Conservation (phyloP, 2,113 vertebrate genomes). For the Sceloporus undulatus region DNA sequence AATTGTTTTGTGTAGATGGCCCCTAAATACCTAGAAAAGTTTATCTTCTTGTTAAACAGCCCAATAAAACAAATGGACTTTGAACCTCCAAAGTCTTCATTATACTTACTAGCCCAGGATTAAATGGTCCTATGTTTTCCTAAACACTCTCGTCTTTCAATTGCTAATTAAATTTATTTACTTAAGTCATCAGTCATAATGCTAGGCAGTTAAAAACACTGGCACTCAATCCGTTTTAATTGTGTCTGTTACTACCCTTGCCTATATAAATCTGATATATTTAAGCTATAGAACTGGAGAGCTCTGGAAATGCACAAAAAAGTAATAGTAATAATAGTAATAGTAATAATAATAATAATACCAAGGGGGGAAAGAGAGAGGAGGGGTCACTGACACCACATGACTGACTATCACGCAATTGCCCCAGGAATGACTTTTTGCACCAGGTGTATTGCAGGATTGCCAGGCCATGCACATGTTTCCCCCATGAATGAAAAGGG, state of each 20-base stretch:
- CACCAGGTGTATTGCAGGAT: no score
- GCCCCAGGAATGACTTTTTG: no score
- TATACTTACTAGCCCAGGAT: constrained; percentile 50
- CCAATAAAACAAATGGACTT: not conserved
- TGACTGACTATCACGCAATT: no score
- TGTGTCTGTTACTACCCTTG: constrained; percentile 17
- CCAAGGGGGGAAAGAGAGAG: no score
- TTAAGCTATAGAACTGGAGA: not conserved
- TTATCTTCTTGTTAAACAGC: not conserved
- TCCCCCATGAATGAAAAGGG: no score
- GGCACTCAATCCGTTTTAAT: constrained; percentile 73
- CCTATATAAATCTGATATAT: constrained; percentile 62
- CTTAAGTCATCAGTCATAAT: constrained; percentile 60
- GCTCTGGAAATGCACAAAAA: no score
- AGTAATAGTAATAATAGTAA: no score
- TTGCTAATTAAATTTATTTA: constrained; percentile 55
- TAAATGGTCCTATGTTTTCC: constrained; percentile 43
- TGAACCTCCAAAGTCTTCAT: not conserved
- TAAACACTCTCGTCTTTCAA: constrained; percentile 50
- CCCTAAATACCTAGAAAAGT: not conserved
- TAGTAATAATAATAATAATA: no score
- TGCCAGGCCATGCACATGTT: no score
- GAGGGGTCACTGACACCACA: no score
- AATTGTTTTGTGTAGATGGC: no score
- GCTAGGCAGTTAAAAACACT: constrained; percentile 69